phyloP scores from a whole-genome alignment of 2,888 invertebrate species.

The Tuberolachnus salignus region DNA sequence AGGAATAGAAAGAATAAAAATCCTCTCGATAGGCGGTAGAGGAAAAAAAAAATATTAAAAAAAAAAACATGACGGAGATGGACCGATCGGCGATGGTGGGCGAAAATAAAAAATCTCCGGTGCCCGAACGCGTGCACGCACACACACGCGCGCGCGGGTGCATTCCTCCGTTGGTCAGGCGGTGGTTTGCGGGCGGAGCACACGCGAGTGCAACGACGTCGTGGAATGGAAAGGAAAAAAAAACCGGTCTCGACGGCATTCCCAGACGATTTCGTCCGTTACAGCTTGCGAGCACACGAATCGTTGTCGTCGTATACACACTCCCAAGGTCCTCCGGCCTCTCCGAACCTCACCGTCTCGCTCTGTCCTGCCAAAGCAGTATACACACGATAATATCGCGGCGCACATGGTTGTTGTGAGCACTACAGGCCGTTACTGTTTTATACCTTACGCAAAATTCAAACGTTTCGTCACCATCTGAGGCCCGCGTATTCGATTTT shows the following conservation, averaged over 20 bases:
- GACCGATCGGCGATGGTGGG: background rate
- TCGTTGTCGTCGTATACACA: background rate
- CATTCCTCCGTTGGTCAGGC: constrained; percentile 22
- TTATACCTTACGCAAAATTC: background rate
- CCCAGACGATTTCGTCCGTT: constrained; percentile 55
- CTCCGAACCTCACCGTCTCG: background rate
- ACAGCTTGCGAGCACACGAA: constrained; percentile 19
- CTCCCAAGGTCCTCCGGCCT: constrained; percentile 28
- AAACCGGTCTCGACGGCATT: constrained; percentile 55
- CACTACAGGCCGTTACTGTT: constrained; percentile 20
- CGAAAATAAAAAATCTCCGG: constrained; percentile 8
- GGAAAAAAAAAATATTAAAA: too few species aligned
- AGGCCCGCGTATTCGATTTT: too few species aligned
- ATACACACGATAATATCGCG: background rate
- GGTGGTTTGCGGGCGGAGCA: background rate
- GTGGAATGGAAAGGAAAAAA: constrained; percentile 41
- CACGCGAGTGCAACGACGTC: constrained; percentile 41
- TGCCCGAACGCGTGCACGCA: background rate
- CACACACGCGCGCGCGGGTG: constrained; percentile 6
- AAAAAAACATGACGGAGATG: too few species aligned
- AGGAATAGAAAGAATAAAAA: background rate
- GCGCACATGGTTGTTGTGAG: background rate
- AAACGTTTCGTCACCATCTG: background rate
- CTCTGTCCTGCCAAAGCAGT: too few species aligned
- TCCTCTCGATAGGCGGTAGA: too few species aligned